Conservation (phyloP, 2,797 vertebrate species). For the Chaunax sp. region DNA sequence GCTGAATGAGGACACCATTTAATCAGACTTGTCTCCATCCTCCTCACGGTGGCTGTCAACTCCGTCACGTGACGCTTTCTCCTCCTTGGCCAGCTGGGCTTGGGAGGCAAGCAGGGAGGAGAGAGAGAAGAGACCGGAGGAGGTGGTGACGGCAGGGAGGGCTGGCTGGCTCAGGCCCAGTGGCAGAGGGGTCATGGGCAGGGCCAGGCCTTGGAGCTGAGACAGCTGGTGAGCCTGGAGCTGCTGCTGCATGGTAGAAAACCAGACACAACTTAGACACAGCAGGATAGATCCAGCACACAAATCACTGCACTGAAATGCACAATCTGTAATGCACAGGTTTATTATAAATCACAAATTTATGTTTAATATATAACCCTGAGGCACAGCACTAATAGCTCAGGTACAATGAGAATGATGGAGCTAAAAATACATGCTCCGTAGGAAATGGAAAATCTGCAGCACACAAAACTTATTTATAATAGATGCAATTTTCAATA, state of each 20-base stretch:
- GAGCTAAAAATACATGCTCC: constrained; percentile 30
- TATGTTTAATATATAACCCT: constrained; percentile 36
- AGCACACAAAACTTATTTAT: constrained; percentile 44
- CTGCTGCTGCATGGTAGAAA: constrained; percentile 93
- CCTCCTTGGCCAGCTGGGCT: constrained; percentile 96
- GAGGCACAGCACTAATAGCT: constrained; percentile 32
- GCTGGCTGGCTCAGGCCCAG: constrained; percentile 93
- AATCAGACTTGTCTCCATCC: constrained; percentile 95
- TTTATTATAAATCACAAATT: constrained; percentile 32
- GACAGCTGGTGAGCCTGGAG: constrained; percentile 99
- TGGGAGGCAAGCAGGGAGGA: constrained; percentile 94
- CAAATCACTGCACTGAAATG: constrained; percentile 31
- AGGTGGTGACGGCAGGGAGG: constrained; percentile 91
- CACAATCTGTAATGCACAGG: constrained; percentile 24
- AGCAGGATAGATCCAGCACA: constrained; percentile 28
- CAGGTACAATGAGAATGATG: constrained; percentile 25
- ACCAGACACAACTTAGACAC: constrained; percentile 62
- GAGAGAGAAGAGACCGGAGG: constrained; percentile 94
- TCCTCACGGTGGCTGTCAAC: constrained; percentile 93
- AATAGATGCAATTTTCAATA: constrained; percentile 35
- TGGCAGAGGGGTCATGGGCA: constrained; percentile 94
- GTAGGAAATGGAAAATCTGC: constrained; percentile 36
- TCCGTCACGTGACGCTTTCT: constrained; percentile 94
- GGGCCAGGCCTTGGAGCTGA: constrained; percentile 96
- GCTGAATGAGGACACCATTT: constrained; percentile 64